A percentile compares a stretch with the other conserved stretches of the same genome.
Evolutionary conservation across 2,888 invertebrate species (phyloP).

Genomic region (Hypomecis atomaria): DNA sequence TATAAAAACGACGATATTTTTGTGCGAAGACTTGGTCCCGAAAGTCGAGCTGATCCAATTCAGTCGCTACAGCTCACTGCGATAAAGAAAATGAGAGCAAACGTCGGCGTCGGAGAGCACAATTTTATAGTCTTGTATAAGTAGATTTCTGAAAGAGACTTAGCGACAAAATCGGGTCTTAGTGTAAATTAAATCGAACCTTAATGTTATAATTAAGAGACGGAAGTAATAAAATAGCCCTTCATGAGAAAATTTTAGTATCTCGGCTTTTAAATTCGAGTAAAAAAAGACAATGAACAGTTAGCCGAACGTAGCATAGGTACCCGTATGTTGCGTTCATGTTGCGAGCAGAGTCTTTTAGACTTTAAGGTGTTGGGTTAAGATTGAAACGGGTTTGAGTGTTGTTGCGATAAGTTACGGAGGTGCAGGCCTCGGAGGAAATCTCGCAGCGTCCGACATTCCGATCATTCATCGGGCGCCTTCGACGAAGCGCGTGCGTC

Average conservation of each 20-base stretch:
- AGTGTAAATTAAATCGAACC: background rate
- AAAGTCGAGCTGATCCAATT: slow-evolving; percentile 32
- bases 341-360: slow-evolving; percentile 3
- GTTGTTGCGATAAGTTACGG: background rate
- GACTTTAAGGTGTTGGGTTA: slow-evolving; percentile 13
- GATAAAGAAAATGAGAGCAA: slow-evolving; percentile 16
- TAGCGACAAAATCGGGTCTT: background rate
- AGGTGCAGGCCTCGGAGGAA: slow-evolving; percentile 46
- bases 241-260: slow-evolving; percentile 20
- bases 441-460: slow-evolving; percentile 57
- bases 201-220: slow-evolving; percentile 2
- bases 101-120: slow-evolving; percentile 6
- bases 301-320: slow-evolving; percentile 33
- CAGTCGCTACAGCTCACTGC: slow-evolving; percentile 13
- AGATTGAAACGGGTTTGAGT: slow-evolving; percentile 10
- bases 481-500: slow-evolving; percentile 75
- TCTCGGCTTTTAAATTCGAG: slow-evolving; percentile 16
- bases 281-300: slow-evolving; percentile 40
- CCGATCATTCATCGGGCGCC: slow-evolving; percentile 56
- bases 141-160: slow-evolving; percentile 2
- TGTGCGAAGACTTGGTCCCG: slow-evolving; percentile 39
- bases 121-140: slow-evolving; percentile 6
- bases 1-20: slow-evolving; percentile 43
- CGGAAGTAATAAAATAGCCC: slow-evolving; percentile 15
- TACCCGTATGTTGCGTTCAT: slow-evolving; percentile 32